Evolutionary conservation across 2,113 vertebrate species (phyloP).

Genomic region (Labeo catla): DNA sequence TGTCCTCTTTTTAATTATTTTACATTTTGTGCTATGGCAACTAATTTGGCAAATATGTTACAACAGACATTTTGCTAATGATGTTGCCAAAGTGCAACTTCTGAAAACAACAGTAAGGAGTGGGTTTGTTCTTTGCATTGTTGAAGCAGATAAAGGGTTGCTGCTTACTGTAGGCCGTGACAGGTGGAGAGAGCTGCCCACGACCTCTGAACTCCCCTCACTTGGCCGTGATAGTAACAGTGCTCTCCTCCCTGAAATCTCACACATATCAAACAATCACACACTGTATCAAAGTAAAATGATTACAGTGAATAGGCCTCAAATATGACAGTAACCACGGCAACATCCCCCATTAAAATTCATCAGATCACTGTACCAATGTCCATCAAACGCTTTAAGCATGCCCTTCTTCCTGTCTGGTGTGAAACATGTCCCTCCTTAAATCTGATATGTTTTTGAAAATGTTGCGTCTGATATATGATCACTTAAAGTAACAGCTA

Average conservation of each 20-base stretch:
- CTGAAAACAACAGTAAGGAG: slow-evolving; percentile 3
- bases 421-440: background rate
- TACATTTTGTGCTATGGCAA: background rate
- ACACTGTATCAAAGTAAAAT: slow-evolving; percentile 16
- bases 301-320: slow-evolving; percentile 2
- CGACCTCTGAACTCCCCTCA: slow-evolving; percentile 81
- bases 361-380: slow-evolving; percentile 11
- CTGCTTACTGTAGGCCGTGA: slow-evolving; percentile 72
- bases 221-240: slow-evolving; percentile 92
- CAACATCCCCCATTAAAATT: slow-evolving; percentile 49
- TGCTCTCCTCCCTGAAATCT: slow-evolving; percentile 87
- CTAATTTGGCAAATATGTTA: background rate
- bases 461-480: background rate
- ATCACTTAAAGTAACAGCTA: background rate
- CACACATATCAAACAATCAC: slow-evolving; percentile 42
- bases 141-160: background rate
- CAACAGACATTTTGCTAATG: background rate
- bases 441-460: background rate
- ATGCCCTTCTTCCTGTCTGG: background rate
- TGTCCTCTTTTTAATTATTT: too few relatives aligned
- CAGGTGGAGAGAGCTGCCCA: slow-evolving; percentile 89
- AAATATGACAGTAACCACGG: slow-evolving; percentile 37
- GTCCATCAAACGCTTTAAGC: slow-evolving; percentile 2
- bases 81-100: background rate
- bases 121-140: slow-evolving; percentile 4